phyloP scores from a whole-genome alignment of 2,797 vertebrate species.

The Cygnus olor region DNA sequence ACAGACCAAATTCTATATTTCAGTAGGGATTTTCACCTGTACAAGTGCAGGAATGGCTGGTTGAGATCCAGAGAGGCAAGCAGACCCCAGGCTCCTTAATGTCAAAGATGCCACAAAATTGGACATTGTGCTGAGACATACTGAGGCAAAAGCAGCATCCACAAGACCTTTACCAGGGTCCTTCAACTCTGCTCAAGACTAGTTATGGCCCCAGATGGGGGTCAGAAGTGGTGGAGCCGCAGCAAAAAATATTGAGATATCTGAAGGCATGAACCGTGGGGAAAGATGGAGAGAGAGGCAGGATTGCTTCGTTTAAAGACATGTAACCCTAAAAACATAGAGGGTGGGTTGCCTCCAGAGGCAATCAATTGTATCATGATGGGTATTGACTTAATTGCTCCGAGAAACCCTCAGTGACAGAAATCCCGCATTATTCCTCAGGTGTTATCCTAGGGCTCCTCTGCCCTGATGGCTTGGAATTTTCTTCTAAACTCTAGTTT shows the following conservation, averaged over 20 bases:
- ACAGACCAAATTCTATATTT: background rate
- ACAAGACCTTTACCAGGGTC: background rate
- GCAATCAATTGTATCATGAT: background rate
- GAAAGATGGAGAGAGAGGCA: background rate
- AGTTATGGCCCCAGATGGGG: background rate
- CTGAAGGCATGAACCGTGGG: background rate
- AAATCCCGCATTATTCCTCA: background rate
- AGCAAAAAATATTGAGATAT: background rate
- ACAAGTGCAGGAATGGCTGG: background rate
- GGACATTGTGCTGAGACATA: accelerated
- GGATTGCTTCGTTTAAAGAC: background rate
- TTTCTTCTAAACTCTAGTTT: background rate
- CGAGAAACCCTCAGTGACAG: background rate
- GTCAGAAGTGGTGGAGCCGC: background rate
- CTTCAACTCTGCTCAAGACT: background rate
- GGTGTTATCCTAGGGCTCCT: background rate
- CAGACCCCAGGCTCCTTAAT: accelerated
- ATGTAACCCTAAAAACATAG: background rate
- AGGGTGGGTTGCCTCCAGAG: background rate
- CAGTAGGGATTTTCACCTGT: background rate
- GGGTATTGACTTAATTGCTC: background rate
- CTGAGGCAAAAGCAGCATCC: background rate
- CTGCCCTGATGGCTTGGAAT: too few relatives aligned
- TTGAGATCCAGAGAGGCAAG: background rate
- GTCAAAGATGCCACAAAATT: background rate